Conservation (phyloP, 2,797 vertebrate species). For the Morelia viridis region DNA sequence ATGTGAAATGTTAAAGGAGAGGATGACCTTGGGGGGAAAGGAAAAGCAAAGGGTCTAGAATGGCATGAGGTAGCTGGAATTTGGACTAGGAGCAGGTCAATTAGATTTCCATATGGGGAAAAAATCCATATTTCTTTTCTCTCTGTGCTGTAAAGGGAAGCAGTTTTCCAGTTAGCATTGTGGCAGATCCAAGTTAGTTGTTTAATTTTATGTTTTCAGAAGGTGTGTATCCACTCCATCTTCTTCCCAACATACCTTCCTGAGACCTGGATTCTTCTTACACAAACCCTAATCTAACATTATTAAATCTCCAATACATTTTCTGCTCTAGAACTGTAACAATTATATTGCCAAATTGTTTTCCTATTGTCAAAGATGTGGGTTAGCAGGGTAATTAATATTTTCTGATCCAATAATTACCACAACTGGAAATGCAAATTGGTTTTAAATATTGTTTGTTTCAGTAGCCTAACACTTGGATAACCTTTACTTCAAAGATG, state of each 20-base stretch:
- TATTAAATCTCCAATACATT: too few species aligned
- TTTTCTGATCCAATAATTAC: too few species aligned
- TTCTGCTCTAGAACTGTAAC: too few species aligned
- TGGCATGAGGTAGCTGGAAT: not conserved
- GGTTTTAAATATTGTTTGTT: too few species aligned
- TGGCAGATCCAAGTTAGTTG: not conserved
- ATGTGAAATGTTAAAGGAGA: not conserved
- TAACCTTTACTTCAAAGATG: too few species aligned
- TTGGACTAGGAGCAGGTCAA: not conserved
- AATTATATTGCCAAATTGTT: too few species aligned
- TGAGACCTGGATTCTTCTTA: not conserved
- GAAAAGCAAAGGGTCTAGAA: not conserved
- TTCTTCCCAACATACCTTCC: not conserved
- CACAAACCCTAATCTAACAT: too few species aligned
- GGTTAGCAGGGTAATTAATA: too few species aligned
- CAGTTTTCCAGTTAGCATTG: not conserved
- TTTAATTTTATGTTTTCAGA: not conserved
- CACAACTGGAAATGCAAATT: too few species aligned
- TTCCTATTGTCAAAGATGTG: too few species aligned
- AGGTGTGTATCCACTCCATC: not conserved
- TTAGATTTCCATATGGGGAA: not conserved
- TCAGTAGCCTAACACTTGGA: too few species aligned
- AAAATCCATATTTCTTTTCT: not conserved
- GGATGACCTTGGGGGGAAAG: not conserved
- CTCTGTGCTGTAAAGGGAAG: not conserved